Evolutionary conservation across 2,797 vertebrate genomes (phyloP).

Genomic region (Florisuga fusca): DNA sequence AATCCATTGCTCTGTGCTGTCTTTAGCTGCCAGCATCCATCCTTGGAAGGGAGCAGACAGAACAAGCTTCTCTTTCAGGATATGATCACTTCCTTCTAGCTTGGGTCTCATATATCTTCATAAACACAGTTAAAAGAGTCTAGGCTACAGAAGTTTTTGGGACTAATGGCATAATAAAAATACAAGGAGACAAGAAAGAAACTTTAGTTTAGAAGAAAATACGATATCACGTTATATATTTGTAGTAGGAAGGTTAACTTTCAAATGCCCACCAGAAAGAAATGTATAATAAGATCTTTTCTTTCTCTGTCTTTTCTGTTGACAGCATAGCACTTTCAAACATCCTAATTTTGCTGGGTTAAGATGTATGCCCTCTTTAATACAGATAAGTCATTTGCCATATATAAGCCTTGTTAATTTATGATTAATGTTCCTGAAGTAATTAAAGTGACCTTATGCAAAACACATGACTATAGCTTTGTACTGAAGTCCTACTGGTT

Average conservation of each 20-base stretch:
- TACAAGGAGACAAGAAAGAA: background rate
- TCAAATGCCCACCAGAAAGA: conserved; percentile 15
- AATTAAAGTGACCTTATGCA: conserved; percentile 62
- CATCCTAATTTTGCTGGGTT: conserved; percentile 18
- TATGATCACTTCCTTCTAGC: background rate
- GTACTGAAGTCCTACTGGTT: conserved; percentile 9
- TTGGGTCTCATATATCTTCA: background rate
- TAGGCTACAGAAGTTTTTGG: background rate
- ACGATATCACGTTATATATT: accelerated
- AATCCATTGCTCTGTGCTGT: background rate
- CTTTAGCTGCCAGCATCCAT: background rate
- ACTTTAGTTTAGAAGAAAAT: background rate
- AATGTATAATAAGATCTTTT: conserved; percentile 4
- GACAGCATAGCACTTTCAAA: conserved; percentile 47
- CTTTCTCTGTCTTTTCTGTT: background rate
- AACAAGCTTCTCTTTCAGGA: background rate
- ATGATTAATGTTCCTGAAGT: conserved; percentile 59
- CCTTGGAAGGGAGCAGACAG: background rate
- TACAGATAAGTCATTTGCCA: conserved; percentile 17
- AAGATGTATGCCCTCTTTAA: conserved; percentile 21
- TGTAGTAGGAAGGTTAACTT: conserved; percentile 25
- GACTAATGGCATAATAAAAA: background rate
- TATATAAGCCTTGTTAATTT: conserved; percentile 56
- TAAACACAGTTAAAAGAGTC: background rate
- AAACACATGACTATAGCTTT: background rate